These are phyloP conservation scores for Callaeas wilsoni DNA, from an alignment of 2,113 vertebrate genomes.

Conservation along the genomic window DNA sequence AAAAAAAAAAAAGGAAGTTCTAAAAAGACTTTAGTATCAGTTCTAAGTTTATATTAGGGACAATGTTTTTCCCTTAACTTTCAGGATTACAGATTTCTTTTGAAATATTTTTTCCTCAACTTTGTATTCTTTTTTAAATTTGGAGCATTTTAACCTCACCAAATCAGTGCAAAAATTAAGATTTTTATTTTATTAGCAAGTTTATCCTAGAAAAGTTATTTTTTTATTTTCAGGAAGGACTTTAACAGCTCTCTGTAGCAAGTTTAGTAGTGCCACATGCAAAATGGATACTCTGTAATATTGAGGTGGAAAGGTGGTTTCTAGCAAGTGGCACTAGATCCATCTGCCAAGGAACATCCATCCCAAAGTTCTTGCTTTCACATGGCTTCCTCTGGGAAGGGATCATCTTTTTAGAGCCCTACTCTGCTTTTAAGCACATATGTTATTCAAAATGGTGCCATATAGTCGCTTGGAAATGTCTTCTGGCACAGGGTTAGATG, in stretches of 20 bases:
- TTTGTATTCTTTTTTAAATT: not conserved
- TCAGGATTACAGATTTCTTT: not conserved
- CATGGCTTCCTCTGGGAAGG: not conserved
- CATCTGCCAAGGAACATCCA: not conserved
- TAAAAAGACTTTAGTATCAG: not conserved
- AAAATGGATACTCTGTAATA: not conserved
- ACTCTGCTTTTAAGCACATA: not conserved
- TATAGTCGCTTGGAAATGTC: not conserved
- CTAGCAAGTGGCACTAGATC: not conserved
- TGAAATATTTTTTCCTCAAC: not conserved
- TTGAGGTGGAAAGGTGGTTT: not conserved
- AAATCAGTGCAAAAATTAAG: not conserved
- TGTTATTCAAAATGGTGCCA: not conserved
- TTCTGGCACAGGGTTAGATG: fast-evolving
- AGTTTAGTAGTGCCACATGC: not conserved
- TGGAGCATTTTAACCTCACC: not conserved
- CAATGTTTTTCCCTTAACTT: not conserved
- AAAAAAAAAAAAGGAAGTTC: not conserved
- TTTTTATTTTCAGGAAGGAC: not conserved
- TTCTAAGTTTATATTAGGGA: not conserved
- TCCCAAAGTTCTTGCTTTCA: not conserved
- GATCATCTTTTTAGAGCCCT: not conserved
- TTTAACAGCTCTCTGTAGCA: not conserved
- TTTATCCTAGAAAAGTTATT: not conserved
- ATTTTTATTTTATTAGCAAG: not conserved